A percentile compares a stretch with the other conserved stretches of the same genome.
Conservation (phyloP, 1,140 invertebrate species). For the Pseudachorutes palmiensis region DNA sequence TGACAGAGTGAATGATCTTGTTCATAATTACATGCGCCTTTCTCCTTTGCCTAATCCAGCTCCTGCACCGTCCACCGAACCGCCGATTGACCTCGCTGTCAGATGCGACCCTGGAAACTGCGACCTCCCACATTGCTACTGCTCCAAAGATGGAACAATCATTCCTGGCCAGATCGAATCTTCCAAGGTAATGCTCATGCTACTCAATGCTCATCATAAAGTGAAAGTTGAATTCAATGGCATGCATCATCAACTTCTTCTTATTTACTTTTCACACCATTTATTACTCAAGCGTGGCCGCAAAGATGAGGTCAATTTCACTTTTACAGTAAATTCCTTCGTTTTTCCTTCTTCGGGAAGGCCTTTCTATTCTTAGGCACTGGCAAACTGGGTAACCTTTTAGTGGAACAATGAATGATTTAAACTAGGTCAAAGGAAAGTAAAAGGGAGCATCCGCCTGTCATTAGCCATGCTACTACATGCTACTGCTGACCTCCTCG, state of each 20-base stretch:
- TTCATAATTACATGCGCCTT: conserved; percentile 1
- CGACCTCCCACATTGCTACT: conserved; percentile 81
- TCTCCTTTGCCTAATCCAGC: conserved; percentile 48
- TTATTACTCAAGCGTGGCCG: background rate
- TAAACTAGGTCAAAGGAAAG: background rate
- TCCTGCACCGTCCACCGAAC: conserved; percentile 66
- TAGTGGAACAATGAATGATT: background rate
- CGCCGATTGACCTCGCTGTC: conserved; percentile 64
- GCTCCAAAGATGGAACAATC: conserved; percentile 78
- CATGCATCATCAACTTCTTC: background rate
- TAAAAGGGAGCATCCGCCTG: background rate
- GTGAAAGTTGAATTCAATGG: conserved; percentile 12
- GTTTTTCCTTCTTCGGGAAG: background rate
- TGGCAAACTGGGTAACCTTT: background rate
- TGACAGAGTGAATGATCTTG: background rate
- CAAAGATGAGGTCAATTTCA: background rate
- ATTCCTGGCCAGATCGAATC: conserved; percentile 73
- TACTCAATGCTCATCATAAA: too few species aligned
- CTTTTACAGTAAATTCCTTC: conserved; percentile 5
- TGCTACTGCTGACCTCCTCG: too few species aligned
- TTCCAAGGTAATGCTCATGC: conserved; percentile 72
- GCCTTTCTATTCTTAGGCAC: background rate
- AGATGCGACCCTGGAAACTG: conserved; percentile 70
- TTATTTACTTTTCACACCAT: conserved; percentile 6
- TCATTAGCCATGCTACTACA: too few species aligned